Evolutionary conservation across 2,113 vertebrate species (phyloP).

Genomic region (Ginglymostoma cirratum): DNA sequence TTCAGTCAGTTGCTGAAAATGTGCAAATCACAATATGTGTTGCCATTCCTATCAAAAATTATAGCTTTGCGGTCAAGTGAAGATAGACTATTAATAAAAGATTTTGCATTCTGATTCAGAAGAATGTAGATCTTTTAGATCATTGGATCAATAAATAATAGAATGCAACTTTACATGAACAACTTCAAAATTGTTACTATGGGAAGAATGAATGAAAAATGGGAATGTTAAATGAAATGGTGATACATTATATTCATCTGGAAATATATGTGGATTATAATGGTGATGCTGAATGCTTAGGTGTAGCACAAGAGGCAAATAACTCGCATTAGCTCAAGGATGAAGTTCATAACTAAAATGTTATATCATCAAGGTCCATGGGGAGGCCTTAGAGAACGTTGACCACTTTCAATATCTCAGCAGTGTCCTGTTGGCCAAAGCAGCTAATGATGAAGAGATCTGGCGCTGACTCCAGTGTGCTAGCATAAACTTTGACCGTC

Average conservation of each 20-base stretch:
- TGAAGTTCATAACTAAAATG: not conserved
- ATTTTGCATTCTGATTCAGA: not conserved
- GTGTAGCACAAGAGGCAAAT: not conserved
- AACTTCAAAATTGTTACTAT: not conserved
- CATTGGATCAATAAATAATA: not conserved
- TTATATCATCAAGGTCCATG: not conserved
- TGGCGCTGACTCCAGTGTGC: too few species aligned
- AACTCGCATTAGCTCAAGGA: not conserved
- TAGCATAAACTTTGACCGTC: too few species aligned
- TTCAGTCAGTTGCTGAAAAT: not conserved
- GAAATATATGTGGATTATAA: not conserved
- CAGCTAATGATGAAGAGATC: too few species aligned
- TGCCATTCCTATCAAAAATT: not conserved
- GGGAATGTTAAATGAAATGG: not conserved
- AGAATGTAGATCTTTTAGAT: not conserved
- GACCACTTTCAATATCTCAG: too few species aligned
- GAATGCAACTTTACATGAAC: not conserved
- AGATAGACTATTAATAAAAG: not conserved
- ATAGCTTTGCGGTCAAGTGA: not conserved
- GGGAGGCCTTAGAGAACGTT: too few species aligned
- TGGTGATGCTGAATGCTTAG: too few species aligned
- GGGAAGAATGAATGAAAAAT: not conserved
- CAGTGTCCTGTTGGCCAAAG: too few species aligned
- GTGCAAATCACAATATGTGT: not conserved
- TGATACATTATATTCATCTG: not conserved